Base-by-base conservation (phyloP, 2,113 vertebrate genomes). In the Nothocercus nigrocapillus region DNA sequence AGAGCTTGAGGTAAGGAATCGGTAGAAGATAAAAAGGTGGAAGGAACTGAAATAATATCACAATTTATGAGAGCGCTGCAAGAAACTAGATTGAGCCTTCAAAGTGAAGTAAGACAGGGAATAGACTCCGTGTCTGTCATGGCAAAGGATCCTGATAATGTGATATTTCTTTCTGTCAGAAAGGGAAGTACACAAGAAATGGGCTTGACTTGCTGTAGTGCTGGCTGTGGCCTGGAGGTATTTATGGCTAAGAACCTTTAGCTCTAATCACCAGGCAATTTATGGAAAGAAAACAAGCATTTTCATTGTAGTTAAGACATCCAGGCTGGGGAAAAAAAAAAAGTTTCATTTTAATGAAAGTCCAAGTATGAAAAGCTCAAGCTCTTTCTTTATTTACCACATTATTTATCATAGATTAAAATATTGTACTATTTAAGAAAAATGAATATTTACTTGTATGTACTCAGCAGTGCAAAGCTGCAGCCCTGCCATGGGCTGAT, bases 91-190 rank as follows among this genome's bases (percentile, higher is more conserved):
- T 5, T 73, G 36, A 81, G 28, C 58, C 67, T 75, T 45, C 62
- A 13, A 47, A 69, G 28, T 22, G 30, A 27, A 19, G 20, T 40
- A 28, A 49, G 18, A 22, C 9, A 78, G 6, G 19, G 17, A 4
- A 7, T 32, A 7, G 21, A 12, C 6, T 85, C 24, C 58, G 11
- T 47, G 20, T 66, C 67, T 44, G 34, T 54, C 0, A 0, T 49
- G 34, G 44, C 7, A 38, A 36, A 34, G 21, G 17, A 7, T 53
- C 36, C 82, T 42, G 45, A 21, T 80, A 59, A 66, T 25, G 24
- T 69, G 25, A 0, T 30, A 85, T 82, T 85, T 56, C 56, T 63
- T 25, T 82, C 13, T 36, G 78, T 47, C 45, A 66, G 13, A 1
- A 24, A 62, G 44, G 44, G 56, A 85, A 68, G 11, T 68, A 10